phyloP scores from a whole-genome alignment of 2,888 invertebrate species.

The Temnothorax rugatulus region DNA sequence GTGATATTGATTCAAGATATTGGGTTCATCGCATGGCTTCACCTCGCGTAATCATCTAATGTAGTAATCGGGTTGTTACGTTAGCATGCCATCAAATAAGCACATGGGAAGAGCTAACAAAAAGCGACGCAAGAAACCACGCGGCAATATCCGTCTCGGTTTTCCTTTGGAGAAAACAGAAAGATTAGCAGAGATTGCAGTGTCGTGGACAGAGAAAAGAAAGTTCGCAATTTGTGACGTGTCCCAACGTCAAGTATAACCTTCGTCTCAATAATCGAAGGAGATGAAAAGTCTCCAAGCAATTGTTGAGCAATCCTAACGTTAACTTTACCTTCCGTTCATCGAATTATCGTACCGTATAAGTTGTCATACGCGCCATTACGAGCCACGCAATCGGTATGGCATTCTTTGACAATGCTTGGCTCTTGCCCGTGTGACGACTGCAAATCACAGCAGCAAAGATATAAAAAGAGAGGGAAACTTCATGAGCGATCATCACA shows the following conservation, averaged over 20 bases:
- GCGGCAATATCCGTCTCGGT: slow-evolving; percentile 41
- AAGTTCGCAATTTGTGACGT: slow-evolving; percentile 56
- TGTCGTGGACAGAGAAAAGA: slow-evolving; percentile 54
- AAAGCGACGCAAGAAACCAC: slow-evolving; percentile 24
- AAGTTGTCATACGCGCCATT: slow-evolving; percentile 37
- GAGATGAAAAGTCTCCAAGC: slow-evolving; percentile 60
- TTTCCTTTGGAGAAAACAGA: slow-evolving; percentile 54
- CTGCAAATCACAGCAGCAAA: slow-evolving; percentile 17
- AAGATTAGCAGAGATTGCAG: slow-evolving; percentile 55
- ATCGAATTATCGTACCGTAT: slow-evolving; percentile 54
- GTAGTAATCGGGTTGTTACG: slow-evolving; percentile 38
- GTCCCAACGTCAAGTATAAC: slow-evolving; percentile 55
- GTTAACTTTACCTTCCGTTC: slow-evolving; percentile 37
- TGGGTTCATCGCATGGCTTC: not conserved
- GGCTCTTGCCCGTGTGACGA: not conserved
- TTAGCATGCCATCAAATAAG: slow-evolving; percentile 16
- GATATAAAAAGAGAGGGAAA: not conserved
- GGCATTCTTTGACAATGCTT: slow-evolving; percentile 45
- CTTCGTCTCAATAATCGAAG: slow-evolving; percentile 53
- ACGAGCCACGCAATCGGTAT: slow-evolving; percentile 46
- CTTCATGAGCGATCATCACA: not conserved
- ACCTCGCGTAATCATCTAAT: slow-evolving; percentile 22
- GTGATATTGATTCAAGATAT: slow-evolving; percentile 21
- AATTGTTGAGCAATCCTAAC: slow-evolving; percentile 62
- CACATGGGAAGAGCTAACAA: slow-evolving; percentile 15